Percentiles rank a stretch among this genome's conserved stretches.
Evolutionary conservation across 2,888 invertebrate species (phyloP).

Genomic region (Ichneumoninae sp.): DNA sequence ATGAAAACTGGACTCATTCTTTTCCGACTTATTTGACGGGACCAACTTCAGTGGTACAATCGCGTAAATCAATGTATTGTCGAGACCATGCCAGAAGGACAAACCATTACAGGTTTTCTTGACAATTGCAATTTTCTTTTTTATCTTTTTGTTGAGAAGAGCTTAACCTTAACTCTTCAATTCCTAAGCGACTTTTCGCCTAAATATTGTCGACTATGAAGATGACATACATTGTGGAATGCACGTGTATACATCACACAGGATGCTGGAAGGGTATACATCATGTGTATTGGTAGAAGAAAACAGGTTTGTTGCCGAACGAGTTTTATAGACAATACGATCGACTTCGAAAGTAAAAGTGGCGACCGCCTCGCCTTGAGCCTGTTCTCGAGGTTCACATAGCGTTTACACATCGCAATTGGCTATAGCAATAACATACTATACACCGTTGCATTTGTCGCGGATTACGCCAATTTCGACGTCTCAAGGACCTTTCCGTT

Average conservation of each 20-base stretch:
- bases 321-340: conserved; percentile 48
- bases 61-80: background rate
- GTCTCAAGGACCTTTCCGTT: conserved; percentile 6
- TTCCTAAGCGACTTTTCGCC: background rate
- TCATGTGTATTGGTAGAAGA: conserved; percentile 1
- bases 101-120: background rate
- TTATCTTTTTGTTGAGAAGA: background rate
- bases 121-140: background rate
- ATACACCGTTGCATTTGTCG: background rate
- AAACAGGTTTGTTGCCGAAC: conserved; percentile 56
- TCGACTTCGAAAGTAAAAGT: conserved; percentile 81
- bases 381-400: conserved; percentile 73
- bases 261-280: background rate
- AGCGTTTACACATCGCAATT: conserved; percentile 53
- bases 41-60: background rate
- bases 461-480: conserved; percentile 51
- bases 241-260: background rate
- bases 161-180: background rate
- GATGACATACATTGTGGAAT: background rate
- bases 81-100: background rate
- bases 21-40: background rate
- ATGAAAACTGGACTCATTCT: background rate
- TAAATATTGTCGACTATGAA: background rate
- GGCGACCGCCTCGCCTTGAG: conserved; percentile 77
- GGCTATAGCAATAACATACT: conserved; percentile 54